These are phyloP conservation scores for Channa argus DNA, from an alignment of 2,113 vertebrate genomes.

Conservation along the genomic window DNA sequence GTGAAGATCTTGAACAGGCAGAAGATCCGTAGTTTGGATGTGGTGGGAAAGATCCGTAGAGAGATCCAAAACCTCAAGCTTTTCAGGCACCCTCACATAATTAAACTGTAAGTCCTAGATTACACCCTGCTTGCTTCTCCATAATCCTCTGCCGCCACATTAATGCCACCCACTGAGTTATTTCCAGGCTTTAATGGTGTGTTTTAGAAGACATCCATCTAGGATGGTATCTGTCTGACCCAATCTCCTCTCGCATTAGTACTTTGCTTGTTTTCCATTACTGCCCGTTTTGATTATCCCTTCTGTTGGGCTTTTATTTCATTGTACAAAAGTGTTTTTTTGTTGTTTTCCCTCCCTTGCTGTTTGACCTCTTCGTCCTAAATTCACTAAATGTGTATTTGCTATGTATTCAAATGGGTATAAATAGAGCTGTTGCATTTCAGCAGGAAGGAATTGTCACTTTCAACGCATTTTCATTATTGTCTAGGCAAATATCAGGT, in stretches of 20 bases:
- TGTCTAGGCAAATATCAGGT: neutral
- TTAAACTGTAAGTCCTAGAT: conserved; percentile 93
- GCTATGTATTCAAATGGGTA: neutral
- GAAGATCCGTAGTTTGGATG: conserved; percentile 98
- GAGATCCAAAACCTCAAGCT: conserved; percentile 99
- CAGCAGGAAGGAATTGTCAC: neutral
- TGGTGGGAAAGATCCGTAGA: conserved; percentile 97
- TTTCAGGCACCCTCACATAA: conserved; percentile 98
- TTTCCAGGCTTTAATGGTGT: conserved; percentile 60
- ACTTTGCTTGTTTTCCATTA: conserved; percentile 11
- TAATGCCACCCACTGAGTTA: conserved; percentile 71
- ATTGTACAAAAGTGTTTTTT: conserved; percentile 18
- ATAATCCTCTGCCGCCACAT: conserved; percentile 51
- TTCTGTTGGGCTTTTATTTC: conserved; percentile 17
- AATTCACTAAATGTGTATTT: neutral
- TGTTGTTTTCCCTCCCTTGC: neutral
- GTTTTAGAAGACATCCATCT: conserved; percentile 60
- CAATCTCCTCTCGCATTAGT: conserved; percentile 28
- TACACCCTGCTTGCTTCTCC: conserved; percentile 47
- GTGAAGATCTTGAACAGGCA: conserved; percentile 99
- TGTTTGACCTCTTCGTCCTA: neutral
- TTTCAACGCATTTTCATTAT: neutral
- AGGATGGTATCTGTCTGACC: conserved; percentile 52
- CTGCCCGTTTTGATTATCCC: conserved; percentile 29
- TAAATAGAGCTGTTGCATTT: neutral